Base-by-base conservation (phyloP, 2,888 invertebrate genomes). In the Drymonia ruficornis region DNA sequence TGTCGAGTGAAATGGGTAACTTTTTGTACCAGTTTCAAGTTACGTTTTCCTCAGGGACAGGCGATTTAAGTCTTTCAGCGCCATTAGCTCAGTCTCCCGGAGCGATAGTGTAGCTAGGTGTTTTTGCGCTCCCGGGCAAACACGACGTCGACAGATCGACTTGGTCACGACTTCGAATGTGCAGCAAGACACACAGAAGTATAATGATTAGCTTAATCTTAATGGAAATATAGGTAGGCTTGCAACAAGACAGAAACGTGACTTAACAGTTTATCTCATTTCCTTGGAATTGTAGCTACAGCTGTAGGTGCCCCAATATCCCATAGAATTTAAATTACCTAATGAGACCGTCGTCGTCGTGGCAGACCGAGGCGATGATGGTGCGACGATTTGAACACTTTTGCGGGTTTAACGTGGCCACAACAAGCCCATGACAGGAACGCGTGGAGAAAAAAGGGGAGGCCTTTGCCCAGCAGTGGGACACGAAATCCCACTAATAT, bases 1-100 rank as follows among this genome's bases (percentile, higher is more conserved):
- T 75, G 84, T 58, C 61, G 86, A 89, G 80, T 83, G 84, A 88
- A 81, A 84, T 84, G 83, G 84, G 84, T 83, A 72, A 65, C 68
- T 74, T 84, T 84, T 86, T 86, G 71, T 80, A 69, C 59, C 46
- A 62, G 72, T 74, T 69, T 78, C 73, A 67, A 74, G 71, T 83
- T 76, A 74, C 76, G 65, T 72, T 70, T 67, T 58, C 59, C 63
- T 59, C 52, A 62, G 68, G 63, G 74, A 70, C 56, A 58, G 65
- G 72, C 74, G 73, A 78, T 78, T 80, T 77, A 18, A 59, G 68
- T 73, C 64, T 69, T 74, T 78, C 73, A 67, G 67, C 69, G 56
- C 68, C 65, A 74, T 78, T 77, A 74, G 63, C 66, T 56, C 5
- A 50, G 67, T 72, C 67, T 75, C 72, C 70, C 63, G 65, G 56